Evolutionary conservation across 2,888 invertebrate species (phyloP).

Genomic region (Cremastinae sp.): DNA sequence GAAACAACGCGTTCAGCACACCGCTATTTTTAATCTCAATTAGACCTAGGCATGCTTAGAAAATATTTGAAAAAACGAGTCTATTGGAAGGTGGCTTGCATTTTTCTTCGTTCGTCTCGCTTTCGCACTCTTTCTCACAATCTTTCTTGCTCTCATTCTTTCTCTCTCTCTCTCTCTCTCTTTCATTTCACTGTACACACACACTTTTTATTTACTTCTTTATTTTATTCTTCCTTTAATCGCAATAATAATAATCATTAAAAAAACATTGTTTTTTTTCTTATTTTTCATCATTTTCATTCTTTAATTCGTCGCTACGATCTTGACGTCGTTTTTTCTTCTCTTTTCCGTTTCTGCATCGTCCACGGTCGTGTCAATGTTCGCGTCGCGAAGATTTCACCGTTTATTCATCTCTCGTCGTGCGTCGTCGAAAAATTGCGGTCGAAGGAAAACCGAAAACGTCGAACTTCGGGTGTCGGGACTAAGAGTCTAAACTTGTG

Average conservation of each 20-base stretch:
- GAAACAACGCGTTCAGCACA: conserved; percentile 65
- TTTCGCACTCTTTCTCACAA: conserved; percentile 38
- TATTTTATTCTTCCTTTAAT: conserved; percentile 44
- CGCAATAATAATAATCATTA: conserved; percentile 35
- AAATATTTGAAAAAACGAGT: conserved; percentile 78
- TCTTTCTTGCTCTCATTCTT: conserved; percentile 3
- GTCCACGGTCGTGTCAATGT: conserved; percentile 22
- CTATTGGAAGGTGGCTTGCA: conserved; percentile 75
- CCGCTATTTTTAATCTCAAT: conserved; percentile 67
- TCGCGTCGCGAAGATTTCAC: conserved; percentile 5
- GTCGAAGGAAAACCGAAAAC: conserved; percentile 52
- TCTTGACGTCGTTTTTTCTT: conserved; percentile 33
- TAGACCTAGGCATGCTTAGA: conserved; percentile 78
- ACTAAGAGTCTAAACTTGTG: conserved; percentile 24
- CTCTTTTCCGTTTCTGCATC: conserved; percentile 27
- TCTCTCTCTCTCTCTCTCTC: conserved; percentile 29
- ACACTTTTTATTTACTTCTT: conserved; percentile 51
- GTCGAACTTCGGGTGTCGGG: conserved; percentile 24
- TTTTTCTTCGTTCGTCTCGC: conserved; percentile 63
- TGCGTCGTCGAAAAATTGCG: conserved; percentile 6
- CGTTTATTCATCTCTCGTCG: conserved; percentile 1
- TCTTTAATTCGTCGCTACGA: conserved; percentile 39
- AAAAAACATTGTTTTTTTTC: conserved; percentile 17
- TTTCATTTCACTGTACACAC: conserved; percentile 73
- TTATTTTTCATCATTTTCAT: conserved; percentile 42